Evolutionary conservation across 2,888 invertebrate genomes (phyloP), one percentile per base, ranked within the genome.

Genomic region (Prosapia bicincta): DNA sequence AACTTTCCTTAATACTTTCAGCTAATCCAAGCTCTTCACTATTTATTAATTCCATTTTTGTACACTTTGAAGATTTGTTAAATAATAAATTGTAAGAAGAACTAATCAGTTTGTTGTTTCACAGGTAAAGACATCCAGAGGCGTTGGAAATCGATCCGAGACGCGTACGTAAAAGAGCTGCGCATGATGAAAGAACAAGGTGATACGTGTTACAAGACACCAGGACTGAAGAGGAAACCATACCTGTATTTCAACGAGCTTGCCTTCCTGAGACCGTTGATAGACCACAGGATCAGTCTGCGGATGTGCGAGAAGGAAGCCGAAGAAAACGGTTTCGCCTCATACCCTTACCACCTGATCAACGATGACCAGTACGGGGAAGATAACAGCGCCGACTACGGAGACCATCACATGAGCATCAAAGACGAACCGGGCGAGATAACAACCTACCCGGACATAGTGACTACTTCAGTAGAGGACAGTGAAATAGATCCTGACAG

Each of bases 141-240:
- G n/a, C 54, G 71, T 13, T 72, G 71, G 71, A 72, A 72, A 66
- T 72, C 71, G 9, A 72, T 72, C 9, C 24, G 71, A 66, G 71
- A 72, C 26, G 71, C 71, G 0, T 72, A 65, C 20, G 71, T 72
- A 1, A 54, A 65, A 32, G 71, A 72, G 28, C 65, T 72, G 1
- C 54, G 71, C 3, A 65, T 65, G 26, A 10, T 72, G 28, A 72
- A 65, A 72, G 71, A 72, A 66, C 65, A 54, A n/a, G 71, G 28
- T 1, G 26, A n/a, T 6, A 28, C 28, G 20, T 54, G 54, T 9
- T 54, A 54, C 20, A 65, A 65, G 6, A 65, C 54, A 15, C 66
- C 71, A 0, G 65, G 28, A 25, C n/a, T 66, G 15, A 72, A 72
- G 26, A 72, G 65, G 54, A 26, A 30, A n/a, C 54, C 54, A 26